Conservation (phyloP, 2,888 invertebrate species). For the Gasteruption jaculator region DNA sequence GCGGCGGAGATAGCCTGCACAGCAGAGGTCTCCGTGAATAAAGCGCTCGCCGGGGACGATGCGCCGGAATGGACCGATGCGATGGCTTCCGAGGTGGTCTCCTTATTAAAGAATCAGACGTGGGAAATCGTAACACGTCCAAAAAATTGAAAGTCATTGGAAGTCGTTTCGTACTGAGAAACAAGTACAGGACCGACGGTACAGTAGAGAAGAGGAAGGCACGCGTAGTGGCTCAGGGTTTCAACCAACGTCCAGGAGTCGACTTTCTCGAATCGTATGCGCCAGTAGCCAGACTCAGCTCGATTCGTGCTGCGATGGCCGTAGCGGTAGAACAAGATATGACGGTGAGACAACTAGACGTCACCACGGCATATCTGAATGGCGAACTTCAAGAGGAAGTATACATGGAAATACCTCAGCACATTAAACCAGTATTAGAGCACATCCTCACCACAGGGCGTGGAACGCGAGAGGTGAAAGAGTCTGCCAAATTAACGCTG, state of each 20-base stretch:
- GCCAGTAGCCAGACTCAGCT: slow-evolving; percentile 17
- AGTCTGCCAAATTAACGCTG: too few relatives aligned
- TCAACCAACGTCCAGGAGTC: slow-evolving; percentile 21
- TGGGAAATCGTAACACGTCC: slow-evolving; percentile 20
- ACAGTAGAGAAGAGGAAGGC: slow-evolving; percentile 18
- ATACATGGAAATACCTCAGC: slow-evolving; percentile 21
- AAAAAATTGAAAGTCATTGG: slow-evolving; percentile 11
- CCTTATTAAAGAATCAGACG: slow-evolving; percentile 15
- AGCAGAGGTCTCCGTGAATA: slow-evolving; percentile 14
- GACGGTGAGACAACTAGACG: slow-evolving; percentile 25
- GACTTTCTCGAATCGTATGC: slow-evolving; percentile 23
- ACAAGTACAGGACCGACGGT: slow-evolving; percentile 19
- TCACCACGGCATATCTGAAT: slow-evolving; percentile 27
- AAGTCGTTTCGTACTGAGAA: slow-evolving; percentile 18
- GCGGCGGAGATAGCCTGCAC: slow-evolving; percentile 6
- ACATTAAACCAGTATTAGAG: too few relatives aligned
- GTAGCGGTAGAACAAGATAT: slow-evolving; percentile 19
- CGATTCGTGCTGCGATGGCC: slow-evolving; percentile 13
- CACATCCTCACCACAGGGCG: too few relatives aligned
- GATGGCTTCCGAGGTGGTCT: slow-evolving; percentile 12
- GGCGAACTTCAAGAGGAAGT: slow-evolving; percentile 16
- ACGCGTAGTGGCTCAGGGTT: slow-evolving; percentile 21
- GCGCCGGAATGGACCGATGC: slow-evolving; percentile 11
- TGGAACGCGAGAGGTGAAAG: too few relatives aligned
- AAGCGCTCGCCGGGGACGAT: slow-evolving; percentile 6